These are phyloP conservation scores for Nemotelus nigrinus DNA, from an alignment of 2,888 invertebrate species.

Conservation along the genomic window DNA sequence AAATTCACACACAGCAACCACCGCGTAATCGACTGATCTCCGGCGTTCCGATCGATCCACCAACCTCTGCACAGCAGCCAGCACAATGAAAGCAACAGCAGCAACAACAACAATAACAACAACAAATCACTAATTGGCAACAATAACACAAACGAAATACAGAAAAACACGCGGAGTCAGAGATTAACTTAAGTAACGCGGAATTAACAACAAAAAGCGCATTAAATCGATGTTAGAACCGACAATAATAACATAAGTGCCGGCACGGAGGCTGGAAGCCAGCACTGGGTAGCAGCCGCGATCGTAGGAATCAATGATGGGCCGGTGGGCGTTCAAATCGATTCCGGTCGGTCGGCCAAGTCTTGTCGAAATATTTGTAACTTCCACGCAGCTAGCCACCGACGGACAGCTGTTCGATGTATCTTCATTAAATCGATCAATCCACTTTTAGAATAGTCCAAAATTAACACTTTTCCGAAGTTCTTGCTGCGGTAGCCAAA, in stretches of 20 bases:
- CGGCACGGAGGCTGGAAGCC: not conserved
- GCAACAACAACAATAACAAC: constrained; percentile 29
- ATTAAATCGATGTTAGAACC: constrained; percentile 15
- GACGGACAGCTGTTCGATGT: constrained; percentile 3
- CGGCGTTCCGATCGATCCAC: not conserved
- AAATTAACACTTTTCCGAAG: no score
- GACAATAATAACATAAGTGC: not conserved
- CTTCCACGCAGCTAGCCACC: not conserved
- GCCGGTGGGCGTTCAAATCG: constrained; percentile 4
- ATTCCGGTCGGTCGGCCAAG: constrained; percentile 23
- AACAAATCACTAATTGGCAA: constrained; percentile 32
- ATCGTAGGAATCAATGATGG: constrained; percentile 20
- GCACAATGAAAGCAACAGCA: constrained; percentile 3
- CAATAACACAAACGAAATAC: constrained; percentile 28
- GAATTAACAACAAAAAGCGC: constrained; percentile 30
- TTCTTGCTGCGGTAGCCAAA: no score
- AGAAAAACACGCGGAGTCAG: constrained; percentile 12
- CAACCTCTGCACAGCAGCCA: constrained; percentile 18
- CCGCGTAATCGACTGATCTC: constrained; percentile 14
- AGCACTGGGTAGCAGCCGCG: constrained; percentile 6
- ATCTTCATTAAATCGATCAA: not conserved
- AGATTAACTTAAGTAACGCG: constrained; percentile 4
- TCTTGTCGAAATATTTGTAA: not conserved
- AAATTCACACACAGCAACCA: constrained; percentile 28
- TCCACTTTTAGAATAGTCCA: no score